Evolutionary conservation across 2,888 invertebrate species (phyloP), one percentile per base, ranked within the genome.

Genomic region (Caenorhabditis sulstoni): DNA sequence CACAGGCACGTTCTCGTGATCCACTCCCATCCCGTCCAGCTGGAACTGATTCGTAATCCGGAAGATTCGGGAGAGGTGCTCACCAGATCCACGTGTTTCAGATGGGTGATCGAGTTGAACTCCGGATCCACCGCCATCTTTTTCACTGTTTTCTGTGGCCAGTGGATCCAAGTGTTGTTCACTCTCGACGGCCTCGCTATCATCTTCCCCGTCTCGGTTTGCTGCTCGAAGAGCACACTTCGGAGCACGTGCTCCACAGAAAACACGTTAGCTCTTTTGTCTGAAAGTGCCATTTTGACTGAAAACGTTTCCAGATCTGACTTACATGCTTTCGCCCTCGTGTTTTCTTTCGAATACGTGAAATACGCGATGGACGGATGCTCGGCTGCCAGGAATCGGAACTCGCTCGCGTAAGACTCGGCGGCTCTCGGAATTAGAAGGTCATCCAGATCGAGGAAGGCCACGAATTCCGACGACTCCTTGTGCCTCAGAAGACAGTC

Each of bases 401-500:
- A 78, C 23, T 81, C 78, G 3, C 47, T 49, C 37, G 58, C 29
- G 39, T 81, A 81, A 35, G 23, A 74, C 9, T 68, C 55, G 0
- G 64, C 81, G 5, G 58, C 18, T 20, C 78, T 55, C 0, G 81
- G 81, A 35, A 81, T 55, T 16, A 81, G 20, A 5, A 81, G 11
- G 49, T 81, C 81, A 41, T 81, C 81, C 3, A 78, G 55, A 29
- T 81, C 81, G 11, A 81, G 14, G 41, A 81, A 81, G 1, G 75
- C 77, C 2, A 81, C 65, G 45, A 64, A 81, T 37, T 77, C 67
- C 0, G 78, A 29, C 0, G 81, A 35, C 62, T 81, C 81, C 67
- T 82, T 84, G 52, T 82, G 79, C 53, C 79, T 71, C 29, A 84
- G 61, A 18, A 84, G 62, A 64, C 84, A 84, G 41, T 84, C 82